Evolutionary conservation across 35 echinoderm and acorn worm genomes (phyloP).

Genomic region (Acanthaster planci): DNA sequence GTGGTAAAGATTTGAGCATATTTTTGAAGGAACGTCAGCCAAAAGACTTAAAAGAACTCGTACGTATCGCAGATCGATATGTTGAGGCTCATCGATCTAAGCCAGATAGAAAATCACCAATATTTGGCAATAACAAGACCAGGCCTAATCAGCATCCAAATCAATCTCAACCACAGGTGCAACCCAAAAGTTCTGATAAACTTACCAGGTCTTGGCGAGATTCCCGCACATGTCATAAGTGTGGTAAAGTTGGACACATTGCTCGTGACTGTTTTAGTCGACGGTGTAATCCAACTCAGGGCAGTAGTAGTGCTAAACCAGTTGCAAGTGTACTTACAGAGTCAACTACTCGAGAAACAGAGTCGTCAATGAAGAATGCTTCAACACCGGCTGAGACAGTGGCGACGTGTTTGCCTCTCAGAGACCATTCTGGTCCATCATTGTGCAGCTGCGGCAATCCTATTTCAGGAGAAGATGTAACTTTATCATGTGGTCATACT

Average conservation of each 20-base stretch:
- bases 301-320: background rate
- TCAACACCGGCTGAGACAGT: background rate
- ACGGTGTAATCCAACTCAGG: background rate
- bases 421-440: background rate
- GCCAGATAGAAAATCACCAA: background rate
- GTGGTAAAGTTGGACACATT: background rate
- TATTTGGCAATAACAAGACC: background rate
- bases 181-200: background rate
- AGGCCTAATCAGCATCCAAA: background rate
- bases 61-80: conserved; percentile 45
- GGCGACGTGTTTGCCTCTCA: background rate
- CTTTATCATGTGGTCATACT: background rate
- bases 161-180: background rate
- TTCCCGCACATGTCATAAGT: background rate
- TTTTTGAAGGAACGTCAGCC: conserved; percentile 69
- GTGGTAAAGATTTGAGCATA: conserved; percentile 40
- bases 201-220: background rate
- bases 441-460: background rate
- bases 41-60: conserved; percentile 38
- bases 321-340: conserved; percentile 11
- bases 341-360: background rate
- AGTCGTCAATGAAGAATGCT: background rate
- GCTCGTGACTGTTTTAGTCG: background rate
- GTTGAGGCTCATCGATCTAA: conserved; percentile 44
- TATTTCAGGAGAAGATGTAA: conserved; percentile 2